A percentile compares a stretch with the other conserved stretches of the same genome.
Conservation (phyloP, 2,113 vertebrate species). For the Tretioscincus oriximinensis region DNA sequence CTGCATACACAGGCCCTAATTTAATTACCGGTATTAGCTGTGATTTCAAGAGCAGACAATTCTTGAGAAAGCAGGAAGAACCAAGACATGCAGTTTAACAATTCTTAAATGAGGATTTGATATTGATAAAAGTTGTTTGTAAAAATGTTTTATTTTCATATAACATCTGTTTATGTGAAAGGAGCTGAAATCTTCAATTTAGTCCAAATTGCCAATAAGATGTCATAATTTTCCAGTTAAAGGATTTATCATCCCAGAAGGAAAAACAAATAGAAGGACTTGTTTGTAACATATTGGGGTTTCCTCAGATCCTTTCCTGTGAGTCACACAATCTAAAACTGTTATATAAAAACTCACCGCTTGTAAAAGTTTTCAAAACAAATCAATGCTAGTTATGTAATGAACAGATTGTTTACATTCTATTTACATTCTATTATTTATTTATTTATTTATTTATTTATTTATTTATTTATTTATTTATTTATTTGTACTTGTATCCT, state of each 20-base stretch:
- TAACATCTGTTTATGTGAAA: constrained; percentile 45
- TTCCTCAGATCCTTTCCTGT: background rate
- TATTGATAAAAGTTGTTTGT: constrained; percentile 20
- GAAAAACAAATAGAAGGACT: constrained; percentile 8
- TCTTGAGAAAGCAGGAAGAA: background rate
- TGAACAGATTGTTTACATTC: background rate
- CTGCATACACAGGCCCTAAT: no score
- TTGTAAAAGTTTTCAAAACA: background rate
- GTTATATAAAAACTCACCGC: constrained; percentile 10
- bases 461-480: no score
- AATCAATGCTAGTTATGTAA: rapidly evolving
- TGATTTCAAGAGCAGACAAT: background rate
- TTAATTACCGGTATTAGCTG: no score
- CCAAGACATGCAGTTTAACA: no score
- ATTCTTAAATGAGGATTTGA: constrained; percentile 53
- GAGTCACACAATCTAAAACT: constrained; percentile 14
- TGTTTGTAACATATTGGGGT: background rate
- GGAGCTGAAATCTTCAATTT: constrained; percentile 53
- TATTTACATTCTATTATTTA: background rate
- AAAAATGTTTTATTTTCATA: constrained; percentile 57
- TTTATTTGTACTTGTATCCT: no score
- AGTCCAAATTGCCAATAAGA: constrained; percentile 19
- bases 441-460: no score
- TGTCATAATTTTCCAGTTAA: constrained; percentile 1
- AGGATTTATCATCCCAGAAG: constrained; percentile 16